Conservation (phyloP, 1,140 invertebrate species). For the Panagrolaimus sp. region DNA sequence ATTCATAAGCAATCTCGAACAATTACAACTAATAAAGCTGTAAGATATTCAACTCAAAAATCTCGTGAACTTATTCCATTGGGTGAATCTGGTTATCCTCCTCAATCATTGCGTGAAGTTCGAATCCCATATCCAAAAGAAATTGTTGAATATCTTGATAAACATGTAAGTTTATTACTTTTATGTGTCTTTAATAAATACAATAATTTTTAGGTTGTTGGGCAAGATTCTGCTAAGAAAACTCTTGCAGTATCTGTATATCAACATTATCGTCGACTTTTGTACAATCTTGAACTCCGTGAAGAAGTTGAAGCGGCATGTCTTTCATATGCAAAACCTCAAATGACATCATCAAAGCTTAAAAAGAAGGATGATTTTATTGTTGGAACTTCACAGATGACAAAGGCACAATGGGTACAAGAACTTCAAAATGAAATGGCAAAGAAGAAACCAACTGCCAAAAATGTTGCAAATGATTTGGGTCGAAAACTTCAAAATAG, state of each 20-base stretch:
- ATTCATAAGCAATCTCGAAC: too few species aligned
- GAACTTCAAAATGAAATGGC: not conserved
- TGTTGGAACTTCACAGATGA: too few species aligned
- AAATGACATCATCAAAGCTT: too few species aligned
- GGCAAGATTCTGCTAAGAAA: slow-evolving; percentile 96
- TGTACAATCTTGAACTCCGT: slow-evolving; percentile 69
- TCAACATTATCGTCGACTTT: slow-evolving; percentile 74
- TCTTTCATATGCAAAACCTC: too few species aligned
- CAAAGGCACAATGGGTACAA: too few species aligned
- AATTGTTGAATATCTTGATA: slow-evolving; percentile 13
- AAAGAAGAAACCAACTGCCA: slow-evolving; percentile 14
- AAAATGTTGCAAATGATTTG: not conserved
- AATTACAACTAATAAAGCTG: too few species aligned
- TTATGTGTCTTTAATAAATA: too few species aligned
- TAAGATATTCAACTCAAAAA: too few species aligned
- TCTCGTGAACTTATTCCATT: too few species aligned
- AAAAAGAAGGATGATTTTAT: too few species aligned
- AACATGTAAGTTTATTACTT: not conserved
- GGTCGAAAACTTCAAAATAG: slow-evolving; percentile 10
- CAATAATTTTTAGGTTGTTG: slow-evolving; percentile 64
- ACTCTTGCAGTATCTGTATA: slow-evolving; percentile 96
- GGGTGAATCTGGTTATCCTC: too few species aligned
- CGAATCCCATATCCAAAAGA: slow-evolving; percentile 8
- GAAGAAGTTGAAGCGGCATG: not conserved
- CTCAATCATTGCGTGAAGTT: not conserved